phyloP scores from a whole-genome alignment of 1,140 invertebrate species.

The Leucophenga varia region DNA sequence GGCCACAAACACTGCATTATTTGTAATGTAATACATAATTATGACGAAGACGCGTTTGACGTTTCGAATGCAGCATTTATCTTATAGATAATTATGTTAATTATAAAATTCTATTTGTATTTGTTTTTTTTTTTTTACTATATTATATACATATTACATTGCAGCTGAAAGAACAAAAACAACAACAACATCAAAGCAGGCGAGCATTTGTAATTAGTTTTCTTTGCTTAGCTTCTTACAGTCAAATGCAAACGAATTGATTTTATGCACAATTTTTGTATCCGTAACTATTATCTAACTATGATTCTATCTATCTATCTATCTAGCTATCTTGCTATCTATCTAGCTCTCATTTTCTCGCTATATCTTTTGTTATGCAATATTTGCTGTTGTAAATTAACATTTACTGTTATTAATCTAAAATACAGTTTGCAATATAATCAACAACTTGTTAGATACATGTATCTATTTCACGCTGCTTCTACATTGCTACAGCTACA shows the following conservation, averaged over 20 bases:
- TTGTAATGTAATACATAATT: too few species aligned
- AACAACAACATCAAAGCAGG: conserved; percentile 9
- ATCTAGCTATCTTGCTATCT: conserved; percentile 23
- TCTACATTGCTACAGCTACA: too few species aligned
- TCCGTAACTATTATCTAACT: too few species aligned
- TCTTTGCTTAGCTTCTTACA: conserved; percentile 10
- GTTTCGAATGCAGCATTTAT: conserved; percentile 49
- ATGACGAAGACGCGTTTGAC: too few species aligned
- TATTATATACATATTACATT: neutral
- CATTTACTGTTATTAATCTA: too few species aligned
- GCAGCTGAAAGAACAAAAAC: conserved; percentile 6
- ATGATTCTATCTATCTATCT: conserved; percentile 2
- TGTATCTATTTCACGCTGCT: too few species aligned
- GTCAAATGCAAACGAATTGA: neutral
- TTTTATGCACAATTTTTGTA: neutral
- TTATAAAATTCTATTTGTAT: too few species aligned
- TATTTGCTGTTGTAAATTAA: too few species aligned
- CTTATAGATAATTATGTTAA: conserved; percentile 34
- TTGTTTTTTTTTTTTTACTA: neutral
- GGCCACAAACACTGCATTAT: conserved; percentile 1
- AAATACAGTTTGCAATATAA: too few species aligned
- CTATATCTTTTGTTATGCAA: too few species aligned
- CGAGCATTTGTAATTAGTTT: conserved; percentile 44
- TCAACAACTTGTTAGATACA: too few species aligned
- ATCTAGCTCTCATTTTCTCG: too few species aligned